Evolutionary conservation across 1,140 invertebrate species (phyloP).

Genomic region (Heliothis subflexa): DNA sequence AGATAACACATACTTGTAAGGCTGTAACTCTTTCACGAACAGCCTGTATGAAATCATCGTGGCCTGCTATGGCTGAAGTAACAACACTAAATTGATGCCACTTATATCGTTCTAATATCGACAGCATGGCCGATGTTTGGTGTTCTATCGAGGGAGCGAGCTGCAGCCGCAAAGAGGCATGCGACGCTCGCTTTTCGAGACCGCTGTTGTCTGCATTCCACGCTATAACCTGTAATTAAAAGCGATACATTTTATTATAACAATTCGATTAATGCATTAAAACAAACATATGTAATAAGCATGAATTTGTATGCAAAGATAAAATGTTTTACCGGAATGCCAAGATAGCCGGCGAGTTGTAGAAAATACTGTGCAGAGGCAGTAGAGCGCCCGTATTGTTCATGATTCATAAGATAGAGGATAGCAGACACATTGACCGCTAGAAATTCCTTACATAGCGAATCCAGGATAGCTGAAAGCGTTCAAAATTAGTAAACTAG

Average conservation of each 20-base stretch:
- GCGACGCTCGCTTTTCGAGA: conserved; percentile 92
- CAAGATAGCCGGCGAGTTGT: conserved; percentile 94
- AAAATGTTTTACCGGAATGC: conserved; percentile 82
- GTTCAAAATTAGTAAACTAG: conserved; percentile 52
- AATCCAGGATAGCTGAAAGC: conserved; percentile 93
- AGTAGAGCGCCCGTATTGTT: conserved; percentile 94
- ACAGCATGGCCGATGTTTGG: conserved; percentile 97
- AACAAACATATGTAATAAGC: not conserved
- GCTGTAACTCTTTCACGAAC: conserved; percentile 94
- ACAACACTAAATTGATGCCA: conserved; percentile 98
- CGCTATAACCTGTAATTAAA: conserved; percentile 91
- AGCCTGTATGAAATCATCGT: conserved; percentile 97
- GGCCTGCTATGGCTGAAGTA: conserved; percentile 96
- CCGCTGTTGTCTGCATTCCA: conserved; percentile 98
- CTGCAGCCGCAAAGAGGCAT: conserved; percentile 94
- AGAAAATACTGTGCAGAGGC: conserved; percentile 97
- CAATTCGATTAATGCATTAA: too few relatives aligned
- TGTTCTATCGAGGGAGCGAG: conserved; percentile 97
- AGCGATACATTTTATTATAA: not conserved
- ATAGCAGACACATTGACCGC: conserved; percentile 96
- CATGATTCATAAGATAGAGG: conserved; percentile 97
- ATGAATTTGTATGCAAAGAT: conserved; percentile 48
- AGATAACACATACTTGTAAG: conserved; percentile 87
- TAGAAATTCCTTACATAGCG: conserved; percentile 95
- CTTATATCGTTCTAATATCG: conserved; percentile 96